Conservation (phyloP, 1,140 invertebrate genomes). For the Phymorhynchus buccinoides region DNA sequence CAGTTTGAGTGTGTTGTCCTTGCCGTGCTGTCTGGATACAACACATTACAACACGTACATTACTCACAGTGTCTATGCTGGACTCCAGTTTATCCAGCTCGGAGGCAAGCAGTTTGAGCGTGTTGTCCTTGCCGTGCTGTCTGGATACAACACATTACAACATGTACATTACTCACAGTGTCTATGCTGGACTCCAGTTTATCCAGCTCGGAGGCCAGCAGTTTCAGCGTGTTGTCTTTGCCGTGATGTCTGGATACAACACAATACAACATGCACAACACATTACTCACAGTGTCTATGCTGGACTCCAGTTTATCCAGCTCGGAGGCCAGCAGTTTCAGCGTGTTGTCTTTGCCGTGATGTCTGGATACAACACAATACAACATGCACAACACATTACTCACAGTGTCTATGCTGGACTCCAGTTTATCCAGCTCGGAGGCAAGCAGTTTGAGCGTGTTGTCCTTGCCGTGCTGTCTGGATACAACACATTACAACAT, state of each 20-base stretch:
- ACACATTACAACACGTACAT: too few relatives aligned
- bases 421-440: slow-evolving; percentile 96
- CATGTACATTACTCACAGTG: slow-evolving; percentile 95
- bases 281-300: slow-evolving; percentile 96
- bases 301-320: slow-evolving; percentile 95
- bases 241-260: slow-evolving; percentile 95
- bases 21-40: too few relatives aligned
- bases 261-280: too few relatives aligned
- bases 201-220: slow-evolving; percentile 96
- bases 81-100: slow-evolving; percentile 96
- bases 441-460: slow-evolving; percentile 94
- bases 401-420: slow-evolving; percentile 96
- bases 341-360: slow-evolving; percentile 95
- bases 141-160: too few relatives aligned
- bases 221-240: slow-evolving; percentile 95
- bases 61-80: slow-evolving; percentile 95
- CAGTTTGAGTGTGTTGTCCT: too few relatives aligned
- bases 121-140: slow-evolving; percentile 96
- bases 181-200: slow-evolving; percentile 96
- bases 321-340: slow-evolving; percentile 95
- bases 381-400: too few relatives aligned
- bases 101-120: slow-evolving; percentile 93
- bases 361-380: too few relatives aligned
- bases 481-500: too few relatives aligned
- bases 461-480: slow-evolving; percentile 95